Evolutionary conservation across 2,797 vertebrate genomes (phyloP), one percentile per base, ranked within the genome.

Genomic region (Girardinus metallicus): DNA sequence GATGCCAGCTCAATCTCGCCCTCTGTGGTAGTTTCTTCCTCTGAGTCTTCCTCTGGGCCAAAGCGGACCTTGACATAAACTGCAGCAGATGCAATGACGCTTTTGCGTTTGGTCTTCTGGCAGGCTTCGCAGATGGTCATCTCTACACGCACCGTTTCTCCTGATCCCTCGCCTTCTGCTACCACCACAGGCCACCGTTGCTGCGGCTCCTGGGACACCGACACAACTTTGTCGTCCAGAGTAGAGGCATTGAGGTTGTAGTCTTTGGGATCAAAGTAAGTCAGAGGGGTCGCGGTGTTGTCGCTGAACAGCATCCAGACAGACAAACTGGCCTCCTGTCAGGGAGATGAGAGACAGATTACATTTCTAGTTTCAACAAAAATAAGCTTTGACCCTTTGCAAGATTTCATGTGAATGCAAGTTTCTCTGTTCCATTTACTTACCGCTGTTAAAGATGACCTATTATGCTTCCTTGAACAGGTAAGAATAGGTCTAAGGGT

Each of bases 31-130:
- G 90, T 94, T 55, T 97, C 97, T 71, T 96, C 96, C 81, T 96
- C 96, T 0, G 95, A 96, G 77, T 96, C 95, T 55, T 96, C 96
- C 57, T 98, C 98, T 0, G 96, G 95, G 21, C 97, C 96, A 0
- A 98, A 98, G 75, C 96, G 97, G 31, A 99, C 97, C 26, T 96
- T 96, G 71, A 99, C 96, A 0, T 93, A 94, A 75, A 97, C 97
- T 0, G 95, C 73, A 0, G 98, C 96, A 0, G 97, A 96, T 31
- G 96, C 97, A 47, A 99, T 96, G 79, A 99, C 89, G 0, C 98
- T 99, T 90, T 98, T 99, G 89, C 99, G 97, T 76, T 99, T 99
- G 87, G 97, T 98, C 91, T 99, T 99, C 95, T 99, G 98, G 92
- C 99, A 99, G 87, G 96, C 96, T 92, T 99, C 98, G 0, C 97